These are phyloP conservation scores for Sakesphorus luctuosus DNA, from an alignment of 2,113 vertebrate genomes.

Conservation along the genomic window DNA sequence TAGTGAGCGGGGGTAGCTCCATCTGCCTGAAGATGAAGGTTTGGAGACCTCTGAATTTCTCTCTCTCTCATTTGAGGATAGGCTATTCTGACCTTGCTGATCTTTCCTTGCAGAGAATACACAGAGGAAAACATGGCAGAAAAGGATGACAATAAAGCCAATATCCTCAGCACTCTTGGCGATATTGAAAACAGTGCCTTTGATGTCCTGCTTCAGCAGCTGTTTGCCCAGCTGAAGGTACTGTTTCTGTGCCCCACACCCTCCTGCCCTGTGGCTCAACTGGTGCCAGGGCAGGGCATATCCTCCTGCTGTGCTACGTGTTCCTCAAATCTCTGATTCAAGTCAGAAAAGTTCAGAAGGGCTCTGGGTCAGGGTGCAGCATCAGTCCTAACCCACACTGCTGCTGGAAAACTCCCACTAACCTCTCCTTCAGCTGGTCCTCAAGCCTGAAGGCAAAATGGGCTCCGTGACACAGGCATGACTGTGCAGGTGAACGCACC, in stretches of 20 bases:
- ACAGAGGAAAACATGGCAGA: neutral
- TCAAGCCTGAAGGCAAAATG: neutral
- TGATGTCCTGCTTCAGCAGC: conserved; percentile 69
- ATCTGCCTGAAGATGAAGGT: neutral
- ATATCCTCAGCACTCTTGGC: conserved; percentile 62
- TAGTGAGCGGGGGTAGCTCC: neutral
- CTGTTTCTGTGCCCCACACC: accelerated
- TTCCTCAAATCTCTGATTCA: neutral
- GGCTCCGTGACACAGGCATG: neutral
- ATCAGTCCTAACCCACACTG: neutral
- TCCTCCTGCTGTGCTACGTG: neutral
- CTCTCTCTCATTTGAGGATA: neutral
- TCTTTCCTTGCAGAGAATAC: conserved; percentile 72
- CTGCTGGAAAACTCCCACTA: neutral
- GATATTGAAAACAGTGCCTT: conserved; percentile 76
- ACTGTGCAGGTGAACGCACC: neutral
- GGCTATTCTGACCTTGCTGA: neutral
- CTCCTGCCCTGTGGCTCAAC: neutral
- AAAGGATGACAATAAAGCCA: neutral
- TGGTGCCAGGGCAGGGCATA: neutral
- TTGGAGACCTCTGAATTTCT: neutral
- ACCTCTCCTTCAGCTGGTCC: neutral
- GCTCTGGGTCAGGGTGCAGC: neutral
- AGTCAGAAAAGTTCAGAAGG: neutral
- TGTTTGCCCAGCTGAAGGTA: conserved; percentile 83